Evolutionary conservation across 2,113 vertebrate genomes (phyloP).

Genomic region (Zosterops japonicus): DNA sequence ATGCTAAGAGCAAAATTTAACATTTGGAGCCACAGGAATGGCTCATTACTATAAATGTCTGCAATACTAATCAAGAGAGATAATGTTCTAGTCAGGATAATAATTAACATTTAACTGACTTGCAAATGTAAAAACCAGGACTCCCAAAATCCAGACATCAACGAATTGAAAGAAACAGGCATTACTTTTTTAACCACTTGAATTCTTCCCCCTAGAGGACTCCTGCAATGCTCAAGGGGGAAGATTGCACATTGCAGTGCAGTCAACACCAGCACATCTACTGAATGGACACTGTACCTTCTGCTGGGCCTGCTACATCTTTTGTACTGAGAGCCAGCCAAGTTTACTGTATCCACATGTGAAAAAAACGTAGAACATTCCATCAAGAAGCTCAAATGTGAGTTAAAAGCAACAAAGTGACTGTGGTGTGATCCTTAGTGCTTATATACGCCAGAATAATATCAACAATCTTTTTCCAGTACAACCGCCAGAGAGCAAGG

Average conservation of each 20-base stretch:
- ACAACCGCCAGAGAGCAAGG: slow-evolving; percentile 28
- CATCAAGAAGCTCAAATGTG: neutral
- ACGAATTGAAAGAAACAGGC: neutral
- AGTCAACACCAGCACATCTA: neutral
- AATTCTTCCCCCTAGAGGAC: neutral
- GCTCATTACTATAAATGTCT: slow-evolving; percentile 29
- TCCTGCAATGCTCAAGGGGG: neutral
- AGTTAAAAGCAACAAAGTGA: slow-evolving; percentile 14
- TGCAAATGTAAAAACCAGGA: slow-evolving; percentile 27
- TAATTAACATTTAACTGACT: slow-evolving; percentile 41
- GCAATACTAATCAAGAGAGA: slow-evolving; percentile 25
- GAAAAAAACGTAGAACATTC: neutral
- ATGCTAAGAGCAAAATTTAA: neutral
- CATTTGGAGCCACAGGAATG: neutral
- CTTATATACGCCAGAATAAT: slow-evolving; percentile 32
- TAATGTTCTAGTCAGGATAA: slow-evolving; percentile 7
- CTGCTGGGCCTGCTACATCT: neutral
- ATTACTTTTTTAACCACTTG: neutral
- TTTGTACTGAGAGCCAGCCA: neutral
- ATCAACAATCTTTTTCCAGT: slow-evolving; percentile 21
- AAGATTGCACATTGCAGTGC: neutral
- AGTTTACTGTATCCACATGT: neutral
- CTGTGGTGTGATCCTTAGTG: neutral
- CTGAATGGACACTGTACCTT: neutral
- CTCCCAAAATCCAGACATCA: neutral